phyloP scores from a whole-genome alignment of 2,113 vertebrate species.

The Lepisosteus oculatus region DNA sequence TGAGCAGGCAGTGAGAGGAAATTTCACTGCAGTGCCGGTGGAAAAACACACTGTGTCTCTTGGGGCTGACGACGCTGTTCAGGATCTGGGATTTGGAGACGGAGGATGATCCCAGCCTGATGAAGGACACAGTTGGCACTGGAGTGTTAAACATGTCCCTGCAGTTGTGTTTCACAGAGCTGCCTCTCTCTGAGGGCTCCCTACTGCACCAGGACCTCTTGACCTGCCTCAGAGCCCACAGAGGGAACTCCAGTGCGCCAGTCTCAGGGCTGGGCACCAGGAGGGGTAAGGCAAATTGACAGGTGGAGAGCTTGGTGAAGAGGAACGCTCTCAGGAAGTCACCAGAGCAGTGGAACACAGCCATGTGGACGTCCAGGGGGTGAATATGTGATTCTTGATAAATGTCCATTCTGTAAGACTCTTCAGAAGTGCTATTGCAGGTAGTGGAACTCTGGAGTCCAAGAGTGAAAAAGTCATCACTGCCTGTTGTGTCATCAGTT shows the following conservation, averaged over 20 bases:
- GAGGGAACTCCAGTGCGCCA: constrained; percentile 21
- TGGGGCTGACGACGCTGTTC: constrained; percentile 19
- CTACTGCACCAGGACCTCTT: constrained; percentile 16
- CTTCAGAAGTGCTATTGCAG: too few relatives aligned
- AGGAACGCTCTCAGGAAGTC: constrained; percentile 39
- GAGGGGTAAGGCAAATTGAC: constrained; percentile 30
- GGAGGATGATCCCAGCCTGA: constrained; percentile 22
- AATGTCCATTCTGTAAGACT: neutral
- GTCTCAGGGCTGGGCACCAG: constrained; percentile 25
- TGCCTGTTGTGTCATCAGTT: too few relatives aligned
- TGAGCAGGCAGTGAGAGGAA: constrained; percentile 12
- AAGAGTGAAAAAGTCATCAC: too few relatives aligned
- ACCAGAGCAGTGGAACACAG: constrained; percentile 54
- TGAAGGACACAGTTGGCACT: constrained; percentile 25
- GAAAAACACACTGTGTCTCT: constrained; percentile 26
- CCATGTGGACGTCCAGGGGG: constrained; percentile 58
- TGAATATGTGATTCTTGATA: constrained; percentile 26
- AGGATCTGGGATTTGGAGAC: constrained; percentile 29
- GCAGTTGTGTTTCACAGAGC: constrained; percentile 9
- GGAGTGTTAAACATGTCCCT: constrained; percentile 9
- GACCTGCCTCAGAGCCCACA: constrained; percentile 21
- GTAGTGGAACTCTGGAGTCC: too few relatives aligned
- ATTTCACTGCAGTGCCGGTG: constrained; percentile 18
- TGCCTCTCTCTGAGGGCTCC: neutral
- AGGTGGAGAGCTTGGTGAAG: constrained; percentile 20